These are phyloP conservation scores for Popillia japonica DNA, from an alignment of 1,140 invertebrate genomes.

Conservation along the genomic window DNA sequence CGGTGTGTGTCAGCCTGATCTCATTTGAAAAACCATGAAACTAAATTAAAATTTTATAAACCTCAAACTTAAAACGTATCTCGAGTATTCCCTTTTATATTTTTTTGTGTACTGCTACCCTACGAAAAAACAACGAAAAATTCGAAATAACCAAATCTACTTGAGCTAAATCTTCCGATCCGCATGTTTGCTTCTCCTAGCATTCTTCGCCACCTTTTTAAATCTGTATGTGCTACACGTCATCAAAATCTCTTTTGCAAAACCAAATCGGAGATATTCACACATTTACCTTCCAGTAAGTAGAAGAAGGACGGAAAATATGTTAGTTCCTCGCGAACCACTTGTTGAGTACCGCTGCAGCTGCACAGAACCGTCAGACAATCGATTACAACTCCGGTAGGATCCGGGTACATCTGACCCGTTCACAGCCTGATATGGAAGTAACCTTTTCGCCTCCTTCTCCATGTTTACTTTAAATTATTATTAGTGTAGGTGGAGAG, in stretches of 20 bases:
- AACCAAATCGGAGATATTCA: not conserved
- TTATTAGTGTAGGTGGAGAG: not conserved
- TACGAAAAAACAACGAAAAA: not conserved
- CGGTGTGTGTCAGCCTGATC: too few species aligned
- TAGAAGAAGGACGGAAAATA: not conserved
- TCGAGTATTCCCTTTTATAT: too few species aligned
- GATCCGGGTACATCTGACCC: slow-evolving; percentile 8
- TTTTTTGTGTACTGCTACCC: too few species aligned
- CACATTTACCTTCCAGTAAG: not conserved
- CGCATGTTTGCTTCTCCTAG: not conserved
- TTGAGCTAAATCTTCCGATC: not conserved
- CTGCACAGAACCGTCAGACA: not conserved
- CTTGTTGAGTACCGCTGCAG: slow-evolving; percentile 13
- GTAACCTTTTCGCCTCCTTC: not conserved
- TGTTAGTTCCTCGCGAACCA: not conserved
- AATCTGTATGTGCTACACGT: not conserved
- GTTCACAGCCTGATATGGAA: not conserved
- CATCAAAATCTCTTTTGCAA: not conserved
- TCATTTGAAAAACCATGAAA: too few species aligned
- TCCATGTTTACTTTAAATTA: not conserved
- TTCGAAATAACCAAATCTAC: not conserved
- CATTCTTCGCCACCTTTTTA: not conserved
- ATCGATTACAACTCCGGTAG: not conserved
- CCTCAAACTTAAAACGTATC: too few species aligned
- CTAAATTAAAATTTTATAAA: too few species aligned